Percentiles rank a stretch among this genome's conserved stretches.
These are phyloP conservation scores for Geotrupes spiniger DNA, from an alignment of 2,888 invertebrate species.

Conservation along the genomic window DNA sequence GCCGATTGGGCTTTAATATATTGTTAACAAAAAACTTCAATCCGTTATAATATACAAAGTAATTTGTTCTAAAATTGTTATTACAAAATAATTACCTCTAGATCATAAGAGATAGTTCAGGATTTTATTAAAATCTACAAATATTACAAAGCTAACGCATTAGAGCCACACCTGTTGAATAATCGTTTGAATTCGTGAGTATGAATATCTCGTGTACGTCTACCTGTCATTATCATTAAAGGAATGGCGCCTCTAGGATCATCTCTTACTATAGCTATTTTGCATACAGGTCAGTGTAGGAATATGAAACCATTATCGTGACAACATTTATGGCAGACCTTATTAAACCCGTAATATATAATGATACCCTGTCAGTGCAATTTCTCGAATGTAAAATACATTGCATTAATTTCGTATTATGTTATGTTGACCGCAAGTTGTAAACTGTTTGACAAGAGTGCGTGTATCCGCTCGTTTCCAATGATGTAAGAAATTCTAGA, in stretches of 20 bases:
- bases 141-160: too few species aligned
- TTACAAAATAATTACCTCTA: too few species aligned
- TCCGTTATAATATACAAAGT: too few species aligned
- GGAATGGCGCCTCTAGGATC: conserved; percentile 20
- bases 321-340: conserved; percentile 19
- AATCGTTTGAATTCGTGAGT: conserved; percentile 1
- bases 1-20: too few species aligned
- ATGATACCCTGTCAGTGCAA: conserved; percentile 21
- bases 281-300: conserved; percentile 15
- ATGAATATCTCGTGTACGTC: not conserved
- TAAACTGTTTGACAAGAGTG: conserved; percentile 6
- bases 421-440: conserved; percentile 8
- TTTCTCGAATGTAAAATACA: conserved; percentile 17
- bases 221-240: conserved; percentile 4
- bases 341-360: conserved; percentile 21
- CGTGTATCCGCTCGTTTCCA: conserved; percentile 5
- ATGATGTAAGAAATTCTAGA: conserved; percentile 1
- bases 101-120: too few species aligned
- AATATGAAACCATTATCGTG: conserved; percentile 19
- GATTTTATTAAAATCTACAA: too few species aligned
- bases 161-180: conserved; percentile 4
- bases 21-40: too few species aligned
- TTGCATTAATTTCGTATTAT: conserved; percentile 20
- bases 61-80: too few species aligned
- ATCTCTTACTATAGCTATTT: conserved; percentile 16